Conservation (phyloP, 1,140 invertebrate species). For the Schlechtendalia chinensis region DNA sequence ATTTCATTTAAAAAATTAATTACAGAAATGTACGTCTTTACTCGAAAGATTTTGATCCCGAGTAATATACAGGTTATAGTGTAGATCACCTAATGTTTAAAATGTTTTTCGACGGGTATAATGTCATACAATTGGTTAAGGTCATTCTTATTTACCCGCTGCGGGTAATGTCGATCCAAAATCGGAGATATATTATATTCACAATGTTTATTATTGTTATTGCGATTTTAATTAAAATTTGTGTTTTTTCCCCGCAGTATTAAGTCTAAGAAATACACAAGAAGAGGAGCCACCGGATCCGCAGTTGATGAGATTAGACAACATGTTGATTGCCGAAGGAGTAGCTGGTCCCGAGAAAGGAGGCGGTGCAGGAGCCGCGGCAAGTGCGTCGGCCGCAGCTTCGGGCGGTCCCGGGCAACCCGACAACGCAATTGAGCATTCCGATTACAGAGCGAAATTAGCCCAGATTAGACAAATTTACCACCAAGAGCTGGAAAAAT, state of each 20-base stretch:
- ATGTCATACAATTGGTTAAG: too few relatives aligned
- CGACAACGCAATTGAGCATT: constrained; percentile 97
- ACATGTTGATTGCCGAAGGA: constrained; percentile 99
- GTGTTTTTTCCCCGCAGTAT: constrained; percentile 65
- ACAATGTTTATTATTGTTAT: too few relatives aligned
- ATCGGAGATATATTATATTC: too few relatives aligned
- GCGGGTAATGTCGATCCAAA: too few relatives aligned
- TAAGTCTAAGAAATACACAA: constrained; percentile 93
- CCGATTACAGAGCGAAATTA: constrained; percentile 97
- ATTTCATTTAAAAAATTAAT: too few relatives aligned
- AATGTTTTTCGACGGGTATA: too few relatives aligned
- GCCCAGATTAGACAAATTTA: constrained; percentile 99
- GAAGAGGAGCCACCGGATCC: constrained; percentile 99
- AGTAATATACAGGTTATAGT: too few relatives aligned
- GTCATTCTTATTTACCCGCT: too few relatives aligned
- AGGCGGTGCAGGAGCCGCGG: constrained; percentile 85
- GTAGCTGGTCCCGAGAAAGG: constrained; percentile 97
- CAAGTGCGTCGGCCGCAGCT: constrained; percentile 85
- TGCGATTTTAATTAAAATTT: neutral
- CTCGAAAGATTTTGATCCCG: too few relatives aligned
- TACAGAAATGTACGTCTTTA: too few relatives aligned
- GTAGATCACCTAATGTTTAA: too few relatives aligned
- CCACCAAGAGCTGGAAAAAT: constrained; percentile 98
- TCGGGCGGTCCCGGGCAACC: constrained; percentile 72
- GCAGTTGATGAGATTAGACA: constrained; percentile 97